These are phyloP conservation scores for Caenorhabditis wallacei DNA, from an alignment of 2,888 invertebrate species.

Conservation along the genomic window DNA sequence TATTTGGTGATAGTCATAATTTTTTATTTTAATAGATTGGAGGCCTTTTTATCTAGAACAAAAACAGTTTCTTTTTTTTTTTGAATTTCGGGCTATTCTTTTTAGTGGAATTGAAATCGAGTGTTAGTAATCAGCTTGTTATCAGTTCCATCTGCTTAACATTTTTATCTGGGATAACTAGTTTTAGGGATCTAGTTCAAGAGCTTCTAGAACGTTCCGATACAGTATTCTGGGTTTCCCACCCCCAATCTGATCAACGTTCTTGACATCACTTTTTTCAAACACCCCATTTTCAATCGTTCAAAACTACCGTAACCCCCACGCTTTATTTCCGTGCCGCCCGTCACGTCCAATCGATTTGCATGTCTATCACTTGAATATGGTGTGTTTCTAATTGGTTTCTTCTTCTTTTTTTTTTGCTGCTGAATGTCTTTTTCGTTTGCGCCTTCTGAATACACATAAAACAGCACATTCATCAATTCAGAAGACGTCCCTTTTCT, in stretches of 20 bases:
- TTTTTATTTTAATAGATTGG: too few relatives aligned
- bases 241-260: neutral
- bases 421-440: slow-evolving; percentile 35
- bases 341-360: slow-evolving; percentile 51
- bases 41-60: too few relatives aligned
- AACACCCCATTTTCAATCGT: slow-evolving; percentile 29
- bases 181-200: too few relatives aligned
- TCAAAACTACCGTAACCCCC: slow-evolving; percentile 36
- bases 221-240: too few relatives aligned
- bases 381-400: slow-evolving; percentile 62
- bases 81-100: too few relatives aligned
- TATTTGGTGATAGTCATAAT: too few relatives aligned
- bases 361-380: slow-evolving; percentile 56
- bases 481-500: slow-evolving; percentile 38
- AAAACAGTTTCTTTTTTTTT: too few relatives aligned
- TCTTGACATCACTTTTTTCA: slow-evolving; percentile 22
- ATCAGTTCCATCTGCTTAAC: neutral
- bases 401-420: slow-evolving; percentile 2
- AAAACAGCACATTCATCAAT: slow-evolving; percentile 64
- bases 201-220: too few relatives aligned
- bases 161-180: too few relatives aligned
- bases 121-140: too few relatives aligned
- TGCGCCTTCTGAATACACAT: slow-evolving; percentile 53
- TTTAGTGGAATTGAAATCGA: too few relatives aligned
- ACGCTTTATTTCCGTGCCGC: neutral